A percentile compares a stretch with the other conserved stretches of the same genome.
Evolutionary conservation across 2,888 invertebrate species (phyloP).

Genomic region (Taphrorychus bicolor): DNA sequence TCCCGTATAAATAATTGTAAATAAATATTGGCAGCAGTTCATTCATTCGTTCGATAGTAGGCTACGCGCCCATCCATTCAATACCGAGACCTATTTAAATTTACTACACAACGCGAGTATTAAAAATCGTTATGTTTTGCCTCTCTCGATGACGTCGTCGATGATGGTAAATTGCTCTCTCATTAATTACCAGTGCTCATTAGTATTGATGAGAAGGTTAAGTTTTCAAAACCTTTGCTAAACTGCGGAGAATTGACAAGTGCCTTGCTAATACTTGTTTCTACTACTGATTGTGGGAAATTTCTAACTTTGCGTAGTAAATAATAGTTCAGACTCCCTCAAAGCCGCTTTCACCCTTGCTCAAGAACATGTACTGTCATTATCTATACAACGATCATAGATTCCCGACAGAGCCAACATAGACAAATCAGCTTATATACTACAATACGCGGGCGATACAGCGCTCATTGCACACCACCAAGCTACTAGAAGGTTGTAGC

Average conservation of each 20-base stretch:
- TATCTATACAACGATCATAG: too few species aligned
- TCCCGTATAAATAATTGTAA: conserved; percentile 24
- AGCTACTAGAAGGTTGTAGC: too few species aligned
- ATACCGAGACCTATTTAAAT: not conserved
- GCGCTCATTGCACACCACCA: too few species aligned
- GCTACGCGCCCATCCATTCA: not conserved
- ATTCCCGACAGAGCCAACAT: too few species aligned
- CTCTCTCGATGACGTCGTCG: not conserved
- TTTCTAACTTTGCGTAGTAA: too few species aligned
- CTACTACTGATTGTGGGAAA: too few species aligned
- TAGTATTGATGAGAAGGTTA: not conserved
- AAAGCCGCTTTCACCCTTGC: too few species aligned
- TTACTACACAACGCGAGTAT: not conserved
- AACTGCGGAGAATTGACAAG: not conserved
- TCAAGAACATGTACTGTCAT: too few species aligned
- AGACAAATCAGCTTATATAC: too few species aligned
- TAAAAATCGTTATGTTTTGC: conserved; percentile 15
- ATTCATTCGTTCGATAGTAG: conserved; percentile 10
- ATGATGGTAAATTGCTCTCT: not conserved
- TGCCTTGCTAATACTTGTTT: not conserved
- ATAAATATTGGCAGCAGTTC: conserved; percentile 23
- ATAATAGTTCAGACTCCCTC: too few species aligned
- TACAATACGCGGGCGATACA: too few species aligned
- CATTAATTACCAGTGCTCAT: not conserved
- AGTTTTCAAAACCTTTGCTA: not conserved